These are phyloP conservation scores for Meteorus cinctellus DNA, from an alignment of 2,888 invertebrate species.

Conservation along the genomic window DNA sequence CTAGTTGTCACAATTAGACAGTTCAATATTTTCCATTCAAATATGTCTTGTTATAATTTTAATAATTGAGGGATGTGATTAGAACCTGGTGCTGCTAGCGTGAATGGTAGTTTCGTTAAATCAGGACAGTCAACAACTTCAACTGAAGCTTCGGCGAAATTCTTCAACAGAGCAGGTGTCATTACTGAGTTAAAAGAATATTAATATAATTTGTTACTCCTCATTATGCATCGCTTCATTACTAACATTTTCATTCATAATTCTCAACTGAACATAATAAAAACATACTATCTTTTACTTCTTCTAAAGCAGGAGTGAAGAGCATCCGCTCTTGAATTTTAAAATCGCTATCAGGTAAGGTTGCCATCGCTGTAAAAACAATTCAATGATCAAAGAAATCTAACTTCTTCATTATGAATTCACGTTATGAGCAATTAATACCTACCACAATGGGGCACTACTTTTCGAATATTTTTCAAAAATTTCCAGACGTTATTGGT, in stretches of 20 bases:
- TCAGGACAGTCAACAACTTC: slow-evolving; percentile 90
- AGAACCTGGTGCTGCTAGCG: slow-evolving; percentile 85
- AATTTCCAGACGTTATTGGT: too few relatives aligned
- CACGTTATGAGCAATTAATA: too few relatives aligned
- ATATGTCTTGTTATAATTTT: background rate
- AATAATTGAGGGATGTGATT: slow-evolving; percentile 3
- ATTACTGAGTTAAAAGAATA: slow-evolving; percentile 77
- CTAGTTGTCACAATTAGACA: slow-evolving; percentile 69
- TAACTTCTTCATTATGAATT: too few relatives aligned
- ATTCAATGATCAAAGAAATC: too few relatives aligned
- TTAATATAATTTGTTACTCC: too few relatives aligned
- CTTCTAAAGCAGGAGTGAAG: slow-evolving; percentile 17
- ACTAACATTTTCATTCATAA: too few relatives aligned
- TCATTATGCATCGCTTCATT: too few relatives aligned
- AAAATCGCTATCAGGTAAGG: too few relatives aligned
- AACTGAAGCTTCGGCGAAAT: slow-evolving; percentile 83
- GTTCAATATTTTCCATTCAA: background rate
- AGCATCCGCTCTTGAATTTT: background rate
- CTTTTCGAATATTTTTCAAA: too few relatives aligned
- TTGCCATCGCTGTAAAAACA: too few relatives aligned
- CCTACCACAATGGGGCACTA: too few relatives aligned
- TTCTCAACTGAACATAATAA: background rate
- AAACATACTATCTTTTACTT: slow-evolving; percentile 73
- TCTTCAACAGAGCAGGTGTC: slow-evolving; percentile 78
- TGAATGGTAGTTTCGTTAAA: slow-evolving; percentile 85